phyloP scores from a whole-genome alignment of 1,140 invertebrate species.

The Episyrphus balteatus region DNA sequence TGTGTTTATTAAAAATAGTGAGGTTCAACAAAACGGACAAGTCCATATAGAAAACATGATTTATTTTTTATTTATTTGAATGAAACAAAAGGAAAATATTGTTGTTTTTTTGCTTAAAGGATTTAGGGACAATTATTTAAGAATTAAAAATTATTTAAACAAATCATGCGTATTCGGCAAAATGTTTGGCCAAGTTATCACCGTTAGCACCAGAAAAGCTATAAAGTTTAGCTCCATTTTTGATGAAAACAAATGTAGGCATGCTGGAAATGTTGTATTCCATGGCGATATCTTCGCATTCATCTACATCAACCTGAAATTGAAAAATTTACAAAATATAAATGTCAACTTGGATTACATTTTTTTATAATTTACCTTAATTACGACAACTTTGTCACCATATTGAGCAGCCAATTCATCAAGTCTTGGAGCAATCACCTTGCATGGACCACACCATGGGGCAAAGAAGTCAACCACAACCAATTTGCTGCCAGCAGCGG shows the following conservation, averaged over 20 bases:
- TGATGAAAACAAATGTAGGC: constrained; percentile 90
- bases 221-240: constrained; percentile 57
- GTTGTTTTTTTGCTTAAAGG: too few species aligned
- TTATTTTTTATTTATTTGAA: too few species aligned
- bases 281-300: constrained; percentile 68
- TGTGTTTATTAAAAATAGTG: too few species aligned
- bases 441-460: constrained; percentile 87
- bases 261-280: constrained; percentile 76
- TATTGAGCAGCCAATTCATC: constrained; percentile 50
- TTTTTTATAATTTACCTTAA: constrained; percentile 40
- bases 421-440: constrained; percentile 74
- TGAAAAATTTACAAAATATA: background rate
- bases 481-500: constrained; percentile 66
- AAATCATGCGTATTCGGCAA: constrained; percentile 45
- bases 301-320: constrained; percentile 83
- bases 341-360: background rate
- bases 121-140: too few species aligned
- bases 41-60: too few species aligned
- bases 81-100: too few species aligned
- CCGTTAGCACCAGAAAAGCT: constrained; percentile 71
- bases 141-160: background rate
- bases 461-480: constrained; percentile 80
- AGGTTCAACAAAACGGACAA: too few species aligned
- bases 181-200: constrained; percentile 52
- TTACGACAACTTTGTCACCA: constrained; percentile 41